A percentile compares a stretch with the other conserved stretches of the same genome.
These are phyloP conservation scores for Sturmia bella DNA, from an alignment of 2,888 invertebrate species.

Conservation along the genomic window DNA sequence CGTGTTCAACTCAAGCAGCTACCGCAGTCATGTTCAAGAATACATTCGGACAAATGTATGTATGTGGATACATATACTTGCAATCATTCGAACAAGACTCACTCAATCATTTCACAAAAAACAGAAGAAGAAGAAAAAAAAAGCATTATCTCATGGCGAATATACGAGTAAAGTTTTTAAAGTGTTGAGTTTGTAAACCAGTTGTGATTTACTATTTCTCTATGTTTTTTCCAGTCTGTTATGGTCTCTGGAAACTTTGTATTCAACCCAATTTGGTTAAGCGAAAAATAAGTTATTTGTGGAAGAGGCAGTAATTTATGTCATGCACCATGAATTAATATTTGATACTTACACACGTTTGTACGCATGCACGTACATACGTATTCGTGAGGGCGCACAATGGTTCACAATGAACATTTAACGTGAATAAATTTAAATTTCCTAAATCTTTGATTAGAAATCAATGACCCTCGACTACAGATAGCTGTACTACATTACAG, in stretches of 20 bases:
- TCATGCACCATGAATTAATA: background rate
- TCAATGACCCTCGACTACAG: too few relatives aligned
- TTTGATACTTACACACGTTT: background rate
- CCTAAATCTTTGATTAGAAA: too few relatives aligned
- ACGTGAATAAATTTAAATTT: too few relatives aligned
- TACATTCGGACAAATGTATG: conserved; percentile 2
- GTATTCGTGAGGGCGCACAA: too few relatives aligned
- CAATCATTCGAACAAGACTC: conserved; percentile 15
- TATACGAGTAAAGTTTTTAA: conserved; percentile 43
- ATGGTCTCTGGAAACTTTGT: conserved; percentile 44
- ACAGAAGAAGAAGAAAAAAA: background rate
- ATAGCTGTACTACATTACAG: too few relatives aligned
- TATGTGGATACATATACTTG: conserved; percentile 2
- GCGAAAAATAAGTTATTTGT: background rate
- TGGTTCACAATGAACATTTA: too few relatives aligned
- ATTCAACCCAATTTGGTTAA: conserved; percentile 70
- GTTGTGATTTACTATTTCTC: conserved; percentile 53
- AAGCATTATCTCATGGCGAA: conserved; percentile 33
- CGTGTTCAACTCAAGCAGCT: conserved; percentile 35
- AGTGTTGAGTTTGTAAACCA: conserved; percentile 54
- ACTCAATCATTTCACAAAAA: conserved; percentile 39
- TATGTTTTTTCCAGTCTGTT: conserved; percentile 47
- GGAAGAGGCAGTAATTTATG: background rate
- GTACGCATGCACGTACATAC: too few relatives aligned
- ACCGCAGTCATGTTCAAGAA: conserved; percentile 2